Conservation (phyloP, 2,797 vertebrate genomes). For the Anguilla megastoma region DNA sequence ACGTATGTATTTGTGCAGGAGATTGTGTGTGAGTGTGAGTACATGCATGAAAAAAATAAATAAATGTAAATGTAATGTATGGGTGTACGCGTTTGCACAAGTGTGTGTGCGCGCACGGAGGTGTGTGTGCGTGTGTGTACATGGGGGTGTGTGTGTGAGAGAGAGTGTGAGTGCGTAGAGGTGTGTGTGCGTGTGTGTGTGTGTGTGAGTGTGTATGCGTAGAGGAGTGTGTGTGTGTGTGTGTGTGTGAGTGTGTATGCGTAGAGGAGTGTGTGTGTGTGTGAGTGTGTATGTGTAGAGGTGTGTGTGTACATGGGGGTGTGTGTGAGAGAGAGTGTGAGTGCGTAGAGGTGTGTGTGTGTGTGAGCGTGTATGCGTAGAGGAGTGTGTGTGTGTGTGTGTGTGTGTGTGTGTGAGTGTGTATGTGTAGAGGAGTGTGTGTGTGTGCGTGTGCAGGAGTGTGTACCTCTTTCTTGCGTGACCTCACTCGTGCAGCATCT, state of each 20-base stretch:
- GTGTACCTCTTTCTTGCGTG: conserved; percentile 59
- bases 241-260: neutral
- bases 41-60: neutral
- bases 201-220: neutral
- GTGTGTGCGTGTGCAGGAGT: conserved; percentile 65
- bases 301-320: too few species aligned
- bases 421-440: conserved; percentile 50
- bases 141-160: too few species aligned
- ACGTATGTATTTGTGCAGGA: conserved; percentile 26
- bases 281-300: too few species aligned
- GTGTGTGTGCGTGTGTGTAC: too few species aligned
- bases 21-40: neutral
- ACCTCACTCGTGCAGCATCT: neutral
- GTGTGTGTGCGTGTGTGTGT: neutral
- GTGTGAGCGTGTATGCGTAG: too few species aligned
- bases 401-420: conserved; percentile 18
- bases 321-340: neutral
- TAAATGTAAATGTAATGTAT: neutral
- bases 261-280: too few species aligned
- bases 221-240: neutral
- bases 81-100: neutral
- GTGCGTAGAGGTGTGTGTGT: neutral
- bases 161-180: too few species aligned
- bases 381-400: too few species aligned
- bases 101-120: neutral